These are phyloP conservation scores for Diaphora mendica DNA, from an alignment of 2,888 invertebrate species.

Conservation along the genomic window DNA sequence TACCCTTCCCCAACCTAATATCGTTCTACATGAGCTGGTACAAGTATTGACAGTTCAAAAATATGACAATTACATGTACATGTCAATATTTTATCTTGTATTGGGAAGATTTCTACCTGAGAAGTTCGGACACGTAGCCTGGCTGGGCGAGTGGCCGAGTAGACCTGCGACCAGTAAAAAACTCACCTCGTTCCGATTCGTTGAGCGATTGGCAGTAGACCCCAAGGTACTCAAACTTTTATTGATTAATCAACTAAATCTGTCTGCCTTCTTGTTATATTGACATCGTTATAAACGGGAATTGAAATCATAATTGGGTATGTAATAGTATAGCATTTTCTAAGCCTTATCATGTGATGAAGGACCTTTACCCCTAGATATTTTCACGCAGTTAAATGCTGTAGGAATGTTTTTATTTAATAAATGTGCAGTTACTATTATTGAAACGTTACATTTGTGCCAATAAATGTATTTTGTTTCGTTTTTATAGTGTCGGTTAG, in stretches of 20 bases:
- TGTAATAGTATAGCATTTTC: neutral
- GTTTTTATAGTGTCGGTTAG: no score
- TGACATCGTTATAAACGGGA: no score
- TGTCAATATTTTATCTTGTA: conserved; percentile 46
- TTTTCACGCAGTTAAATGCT: no score
- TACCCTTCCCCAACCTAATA: neutral
- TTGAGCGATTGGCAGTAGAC: conserved; percentile 64
- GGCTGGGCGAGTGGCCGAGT: conserved; percentile 15
- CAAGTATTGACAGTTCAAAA: conserved; percentile 1
- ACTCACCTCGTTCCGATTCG: conserved; percentile 66
- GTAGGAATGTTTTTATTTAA: no score
- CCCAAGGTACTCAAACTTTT: conserved; percentile 51
- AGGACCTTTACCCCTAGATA: no score
- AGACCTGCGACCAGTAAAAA: conserved; percentile 32
- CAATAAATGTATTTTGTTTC: no score
- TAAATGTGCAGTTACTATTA: no score
- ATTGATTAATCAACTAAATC: conserved; percentile 4
- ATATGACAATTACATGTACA: conserved; percentile 32
- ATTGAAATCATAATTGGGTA: no score
- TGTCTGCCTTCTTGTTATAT: no score
- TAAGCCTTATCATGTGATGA: no score
- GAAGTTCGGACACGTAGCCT: conserved; percentile 31
- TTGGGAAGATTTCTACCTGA: conserved; percentile 41
- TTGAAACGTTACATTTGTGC: no score
- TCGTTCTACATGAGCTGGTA: conserved; percentile 5